Evolutionary conservation across 2,113 vertebrate species (phyloP).

Genomic region (Peromyscus leucopus): DNA sequence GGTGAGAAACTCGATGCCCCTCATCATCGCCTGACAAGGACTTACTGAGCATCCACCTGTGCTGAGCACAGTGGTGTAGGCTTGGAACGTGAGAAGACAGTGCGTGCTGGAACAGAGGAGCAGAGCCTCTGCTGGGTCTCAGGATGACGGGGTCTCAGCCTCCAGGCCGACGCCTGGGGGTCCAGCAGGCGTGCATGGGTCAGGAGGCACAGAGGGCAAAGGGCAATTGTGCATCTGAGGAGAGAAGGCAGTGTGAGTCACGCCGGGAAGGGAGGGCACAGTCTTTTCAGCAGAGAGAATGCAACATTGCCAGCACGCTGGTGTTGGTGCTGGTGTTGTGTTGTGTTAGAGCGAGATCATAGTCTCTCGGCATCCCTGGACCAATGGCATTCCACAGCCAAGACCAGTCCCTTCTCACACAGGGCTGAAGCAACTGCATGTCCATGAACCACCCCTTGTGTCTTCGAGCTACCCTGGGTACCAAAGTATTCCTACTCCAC

Average conservation of each 20-base stretch:
- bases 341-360: background rate
- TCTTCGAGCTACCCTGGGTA: background rate
- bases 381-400: background rate
- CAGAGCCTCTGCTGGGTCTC: background rate
- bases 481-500: background rate
- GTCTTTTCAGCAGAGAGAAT: background rate
- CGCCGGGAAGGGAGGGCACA: too few species aligned
- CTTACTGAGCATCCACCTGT: slow-evolving; percentile 33
- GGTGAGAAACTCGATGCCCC: slow-evolving; percentile 13
- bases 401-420: background rate
- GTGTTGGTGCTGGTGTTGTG: background rate
- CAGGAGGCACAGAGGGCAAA: background rate
- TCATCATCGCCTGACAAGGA: slow-evolving; percentile 51
- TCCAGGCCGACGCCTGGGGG: background rate
- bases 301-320: background rate
- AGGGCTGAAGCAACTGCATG: background rate
- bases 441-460: background rate
- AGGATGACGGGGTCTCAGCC: background rate
- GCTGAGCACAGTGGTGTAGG: background rate
- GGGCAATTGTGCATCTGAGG: background rate
- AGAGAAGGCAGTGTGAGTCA: background rate
- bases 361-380: background rate
- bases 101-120: background rate
- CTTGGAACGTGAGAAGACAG: slow-evolving; percentile 1
- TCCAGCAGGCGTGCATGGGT: background rate